Evolutionary conservation across 2,113 vertebrate genomes (phyloP), one percentile per base, ranked within the genome.

Genomic region (Hippocampus barbouri): DNA sequence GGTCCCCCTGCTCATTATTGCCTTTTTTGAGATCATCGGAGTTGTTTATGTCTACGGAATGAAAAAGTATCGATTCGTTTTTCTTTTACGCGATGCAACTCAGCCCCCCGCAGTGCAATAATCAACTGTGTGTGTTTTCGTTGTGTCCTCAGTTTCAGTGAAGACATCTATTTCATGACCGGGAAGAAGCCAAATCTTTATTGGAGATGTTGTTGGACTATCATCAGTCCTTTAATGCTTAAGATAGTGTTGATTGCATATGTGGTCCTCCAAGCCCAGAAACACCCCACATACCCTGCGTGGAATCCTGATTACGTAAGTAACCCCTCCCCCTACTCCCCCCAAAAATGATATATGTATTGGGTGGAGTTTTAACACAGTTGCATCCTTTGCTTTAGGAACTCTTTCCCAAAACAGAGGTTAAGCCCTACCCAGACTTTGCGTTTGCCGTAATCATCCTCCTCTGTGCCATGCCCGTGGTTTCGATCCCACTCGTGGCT

Each of bases 231-330:
- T 60, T 0, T 93, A 40, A 80, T 97, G 88, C 90, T 98, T 64
- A 41, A 94, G 34, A 72, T 73, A 11, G 88, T 97, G 71, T 82
- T 97, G 1, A 0, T 93, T 71, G 91, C 94, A 5, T 97, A 93
- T 4, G 41, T 95, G 21, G 4, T 18, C 5, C 16, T 94, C 30
- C 91, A 94, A 85, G 86, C 78, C 43, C 79, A 89, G 79, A 73
- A 64, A 8, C 71, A 87, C 0, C 90, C 92, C 1, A 83, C 70
- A 5, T 98, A 97, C 57, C 53, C 66, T 6, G 75, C 95, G 69
- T 98, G 96, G 96, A 89, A 98, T 68, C 94, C 95, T 45, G 75
- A 71, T 74, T 92, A 94, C 0, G 95, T 97, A 93, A 49, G 25
- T 4, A 5, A 9, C 5, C 8, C 34, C 34, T 5, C 34, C 2